Base-by-base conservation (phyloP, 37 sponge, comb jelly and placozoan species). In the Chondrilla cf. caribensis region DNA sequence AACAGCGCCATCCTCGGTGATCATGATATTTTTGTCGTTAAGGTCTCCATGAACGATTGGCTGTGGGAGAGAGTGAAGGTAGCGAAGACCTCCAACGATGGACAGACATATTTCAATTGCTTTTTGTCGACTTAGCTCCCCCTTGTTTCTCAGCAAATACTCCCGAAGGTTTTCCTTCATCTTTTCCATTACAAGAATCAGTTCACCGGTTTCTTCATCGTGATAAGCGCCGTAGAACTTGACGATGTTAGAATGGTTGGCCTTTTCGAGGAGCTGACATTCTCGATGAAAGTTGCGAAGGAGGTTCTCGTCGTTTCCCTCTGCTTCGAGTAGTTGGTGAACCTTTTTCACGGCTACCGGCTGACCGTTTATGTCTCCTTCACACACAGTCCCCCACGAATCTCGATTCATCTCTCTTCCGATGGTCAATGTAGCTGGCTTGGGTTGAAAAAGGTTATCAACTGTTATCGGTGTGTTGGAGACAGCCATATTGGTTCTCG, bases 271-370 rank as follows among this genome's bases (percentile, higher is more conserved):
- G 22, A 60, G 64, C 29, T 19, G 19, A 26, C 64, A 60, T 15
- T 60, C 64, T 7, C 64, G 64, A 22, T 60, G 24, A 22, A 60
- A 60, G 15, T 15, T 22, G 7, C 5, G 5, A 7, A 60, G 22
- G 5, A 60, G 19, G 5, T 6, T 22, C 64, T 60, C 64, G 29
- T 5, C 6, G 29, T 6, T 26, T 22, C 64, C 29, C 15, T 60
- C 28, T 22, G 28, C 64, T 60, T 15, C 29, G 5, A 60, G 64
- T 4, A 15, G 19, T 7, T 26, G 9, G 29, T 60, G 64, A 60
- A 60, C 15, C 64, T 26, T 60, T 22, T 60, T 60, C 64, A 60
- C 64, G 29, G 64, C 64, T 28, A 60, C 64, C 5, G 64, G 64
- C 15, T 60, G 28, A 22, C 64, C 64, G 22, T 60, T 22, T 15